phyloP scores from a whole-genome alignment of 2,113 vertebrate species.

The Centrocercus urophasianus region DNA sequence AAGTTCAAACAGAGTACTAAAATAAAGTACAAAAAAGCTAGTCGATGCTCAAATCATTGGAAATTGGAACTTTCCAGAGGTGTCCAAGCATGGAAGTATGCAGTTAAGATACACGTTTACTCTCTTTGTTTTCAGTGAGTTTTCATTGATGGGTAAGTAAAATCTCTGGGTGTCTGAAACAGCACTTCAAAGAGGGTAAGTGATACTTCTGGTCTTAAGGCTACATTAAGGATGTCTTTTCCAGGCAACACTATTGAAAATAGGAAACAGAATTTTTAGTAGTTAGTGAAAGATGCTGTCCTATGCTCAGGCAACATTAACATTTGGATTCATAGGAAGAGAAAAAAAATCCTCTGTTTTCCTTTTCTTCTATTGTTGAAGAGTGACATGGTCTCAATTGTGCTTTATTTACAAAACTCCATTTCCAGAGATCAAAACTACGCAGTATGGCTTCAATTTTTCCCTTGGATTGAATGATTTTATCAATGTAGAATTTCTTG shows the following conservation, averaged over 20 bases:
- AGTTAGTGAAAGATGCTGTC: neutral
- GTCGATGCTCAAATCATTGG: neutral
- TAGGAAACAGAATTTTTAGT: rapidly evolving
- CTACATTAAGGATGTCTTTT: neutral
- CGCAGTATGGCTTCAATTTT: conserved; percentile 40
- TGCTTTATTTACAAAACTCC: conserved; percentile 17
- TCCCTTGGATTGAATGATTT: neutral
- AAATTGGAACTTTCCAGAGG: neutral
- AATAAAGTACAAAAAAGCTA: neutral
- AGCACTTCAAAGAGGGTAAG: neutral
- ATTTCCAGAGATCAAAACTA: conserved; percentile 29
- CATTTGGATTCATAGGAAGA: neutral
- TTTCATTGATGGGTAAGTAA: neutral
- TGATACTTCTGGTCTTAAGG: neutral
- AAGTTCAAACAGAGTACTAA: neutral
- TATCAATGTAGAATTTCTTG: neutral
- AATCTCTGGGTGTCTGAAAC: neutral
- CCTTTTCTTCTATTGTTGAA: neutral
- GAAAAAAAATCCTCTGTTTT: neutral
- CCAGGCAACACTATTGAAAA: neutral
- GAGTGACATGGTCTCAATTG: neutral
- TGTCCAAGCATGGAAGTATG: neutral
- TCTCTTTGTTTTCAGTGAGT: neutral
- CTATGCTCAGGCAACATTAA: neutral
- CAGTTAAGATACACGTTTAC: neutral